Base-by-base conservation (phyloP, 2,113 vertebrate species). In the Antigone vipio region DNA sequence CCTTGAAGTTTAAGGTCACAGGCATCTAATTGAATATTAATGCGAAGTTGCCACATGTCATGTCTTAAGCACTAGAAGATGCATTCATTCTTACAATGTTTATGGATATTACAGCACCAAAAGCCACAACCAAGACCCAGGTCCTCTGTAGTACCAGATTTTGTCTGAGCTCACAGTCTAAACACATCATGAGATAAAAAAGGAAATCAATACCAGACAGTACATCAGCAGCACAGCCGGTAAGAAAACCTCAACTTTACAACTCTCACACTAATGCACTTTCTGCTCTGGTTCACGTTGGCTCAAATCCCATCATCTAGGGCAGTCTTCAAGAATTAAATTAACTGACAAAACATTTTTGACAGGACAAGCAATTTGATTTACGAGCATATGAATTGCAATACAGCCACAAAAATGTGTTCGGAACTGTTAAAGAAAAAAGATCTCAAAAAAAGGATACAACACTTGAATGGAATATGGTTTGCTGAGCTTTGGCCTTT, bases 21-120 rank as follows among this genome's bases (percentile, higher is more conserved):
- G 62, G 23, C 9, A 53, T 6, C 15, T 45, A 66, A 29, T 0
- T 29, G 29, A 75, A 87, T 81, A 71, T 14, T 9, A 60, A 80
- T 5, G 5, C 29, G 23, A 69, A 53, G 7, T 2, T 73, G 34
- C 10, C 29, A 22, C 0, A 0, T 3, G 29, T 27, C 26, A 3
- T 18, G 9, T n/a, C 77, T 75, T 72, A 87, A 68, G 38, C 17
- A 12, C 29, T 16, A 38, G 15, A 84, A 81, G 19, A 15, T 50
- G 18, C 53, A 34, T 9, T 47, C 6, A 23, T 42, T 67, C 21
- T 56, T 67, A 50, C 6, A 50, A 9, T 6, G 8, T 30, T 64
- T 22, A 73, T 1, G 11, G 34, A 11, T 32, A 73, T 13, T 24
- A 50, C n/a, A 76, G 58, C 9, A 85, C 9, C 34, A 64, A 87